phyloP scores from a whole-genome alignment of 2,888 invertebrate genomes.

The Apamea epomidion region DNA sequence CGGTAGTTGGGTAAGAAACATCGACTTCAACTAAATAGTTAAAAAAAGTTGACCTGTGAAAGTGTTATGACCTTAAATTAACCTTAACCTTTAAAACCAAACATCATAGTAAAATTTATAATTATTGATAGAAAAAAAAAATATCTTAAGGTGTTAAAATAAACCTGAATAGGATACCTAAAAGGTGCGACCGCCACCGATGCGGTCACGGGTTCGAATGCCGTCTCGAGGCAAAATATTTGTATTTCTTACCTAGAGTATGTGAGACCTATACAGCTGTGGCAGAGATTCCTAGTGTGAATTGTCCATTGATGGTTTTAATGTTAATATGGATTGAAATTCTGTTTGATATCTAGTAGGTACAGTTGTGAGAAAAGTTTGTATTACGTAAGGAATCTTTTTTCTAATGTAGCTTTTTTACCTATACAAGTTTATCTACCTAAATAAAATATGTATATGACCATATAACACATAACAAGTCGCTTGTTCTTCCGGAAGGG shows the following conservation, averaged over 20 bases:
- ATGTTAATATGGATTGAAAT: slow-evolving; percentile 11
- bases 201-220: slow-evolving; percentile 23
- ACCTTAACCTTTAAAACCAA: not conserved
- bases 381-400: too few relatives aligned
- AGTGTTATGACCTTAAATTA: not conserved
- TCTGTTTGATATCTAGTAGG: not conserved
- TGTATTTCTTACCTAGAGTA: slow-evolving; percentile 22
- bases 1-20: not conserved
- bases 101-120: not conserved
- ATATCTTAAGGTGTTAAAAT: not conserved
- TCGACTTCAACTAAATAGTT: not conserved
- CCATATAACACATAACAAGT: too few relatives aligned
- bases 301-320: slow-evolving; percentile 39
- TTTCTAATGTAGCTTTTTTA: not conserved
- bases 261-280: not conserved
- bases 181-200: slow-evolving; percentile 7
- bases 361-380: not conserved
- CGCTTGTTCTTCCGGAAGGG: too few relatives aligned
- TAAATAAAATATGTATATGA: not conserved
- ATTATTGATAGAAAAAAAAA: not conserved
- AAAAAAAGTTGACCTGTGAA: not conserved
- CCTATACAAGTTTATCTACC: too few relatives aligned
- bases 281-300: slow-evolving; percentile 25
- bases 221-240: slow-evolving; percentile 36
- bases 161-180: not conserved